Base-by-base conservation (phyloP, 2,113 vertebrate genomes). In the Chaetura pelagica region DNA sequence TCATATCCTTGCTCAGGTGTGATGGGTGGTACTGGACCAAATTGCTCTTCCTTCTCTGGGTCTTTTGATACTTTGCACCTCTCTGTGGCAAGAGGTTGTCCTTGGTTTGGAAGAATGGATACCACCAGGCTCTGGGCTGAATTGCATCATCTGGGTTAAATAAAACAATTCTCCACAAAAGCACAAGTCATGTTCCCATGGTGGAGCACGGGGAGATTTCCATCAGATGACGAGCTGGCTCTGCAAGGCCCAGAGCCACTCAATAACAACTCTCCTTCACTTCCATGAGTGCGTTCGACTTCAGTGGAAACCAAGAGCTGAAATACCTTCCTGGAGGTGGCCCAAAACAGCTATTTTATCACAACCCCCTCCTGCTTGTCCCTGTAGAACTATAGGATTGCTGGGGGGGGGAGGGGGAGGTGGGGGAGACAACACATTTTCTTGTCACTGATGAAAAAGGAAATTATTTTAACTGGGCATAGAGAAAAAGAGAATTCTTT, bases 221-320 rank as follows among this genome's bases (percentile, higher is more conserved):
- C 48, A 87, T 58, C 51, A 64, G 77, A 61, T 78, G 77, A 91
- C 5, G 63, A 89, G 83, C 79, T 72, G 72, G 17, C 72, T 90
- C 59, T 61, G 68, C 61, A 84, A 83, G 74, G 75, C 75, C 57
- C 72, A 77, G 92, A 95, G 87, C 52, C 75, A 77, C 72, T 95
- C 72, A 84, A 0, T 71, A 84, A 86, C 81, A 90, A 66, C 72
- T 67, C 6, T 12, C 88, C 55, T 93, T 77, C 48, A 15, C 68
- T 77, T 90, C 90, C 76, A 38, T 35, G 23, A 92, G 11, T 48
- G 42, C n/a, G 19, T 88, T 88, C 46, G 58, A 69, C 34, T 81
- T 86, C 26, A 51, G 38, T 84, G 52, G 68, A 90, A 93, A 83
- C 67, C 79, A 86, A 90, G 67, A 71, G 63, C 55, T 90, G 79